These are phyloP conservation scores for Eclectus roratus DNA, from an alignment of 2,113 vertebrate species.

Conservation along the genomic window DNA sequence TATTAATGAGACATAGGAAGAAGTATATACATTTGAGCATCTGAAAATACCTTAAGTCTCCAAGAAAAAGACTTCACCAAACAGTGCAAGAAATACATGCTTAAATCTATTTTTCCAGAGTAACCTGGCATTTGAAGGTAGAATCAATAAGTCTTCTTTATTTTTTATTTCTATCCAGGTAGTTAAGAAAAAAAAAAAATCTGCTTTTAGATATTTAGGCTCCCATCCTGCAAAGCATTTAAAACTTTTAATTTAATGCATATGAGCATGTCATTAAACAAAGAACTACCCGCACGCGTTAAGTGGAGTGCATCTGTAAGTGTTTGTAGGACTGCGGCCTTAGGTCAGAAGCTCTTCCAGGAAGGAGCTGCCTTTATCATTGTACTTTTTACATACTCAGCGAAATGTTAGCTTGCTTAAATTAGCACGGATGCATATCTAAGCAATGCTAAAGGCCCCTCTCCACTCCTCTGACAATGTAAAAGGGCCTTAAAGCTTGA, in stretches of 20 bases:
- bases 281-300: not conserved
- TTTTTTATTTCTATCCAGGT: not conserved
- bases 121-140: not conserved
- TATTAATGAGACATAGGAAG: not conserved
- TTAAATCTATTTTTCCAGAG: not conserved
- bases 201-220: not conserved
- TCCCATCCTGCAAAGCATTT: not conserved
- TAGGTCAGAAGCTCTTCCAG: not conserved
- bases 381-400: not conserved
- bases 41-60: not conserved
- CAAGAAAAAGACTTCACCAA: not conserved
- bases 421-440: slow-evolving; percentile 1
- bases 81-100: not conserved
- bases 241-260: not conserved
- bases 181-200: not conserved
- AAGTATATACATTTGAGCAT: not conserved
- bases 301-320: not conserved
- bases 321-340: not conserved
- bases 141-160: not conserved
- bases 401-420: not conserved
- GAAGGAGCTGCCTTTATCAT: not conserved
- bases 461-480: not conserved
- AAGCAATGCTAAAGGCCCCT: not conserved
- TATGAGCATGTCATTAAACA: not conserved
- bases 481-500: not conserved